Base-by-base conservation (phyloP, 2,797 vertebrate species). In the Neopelma chrysocephalum region DNA sequence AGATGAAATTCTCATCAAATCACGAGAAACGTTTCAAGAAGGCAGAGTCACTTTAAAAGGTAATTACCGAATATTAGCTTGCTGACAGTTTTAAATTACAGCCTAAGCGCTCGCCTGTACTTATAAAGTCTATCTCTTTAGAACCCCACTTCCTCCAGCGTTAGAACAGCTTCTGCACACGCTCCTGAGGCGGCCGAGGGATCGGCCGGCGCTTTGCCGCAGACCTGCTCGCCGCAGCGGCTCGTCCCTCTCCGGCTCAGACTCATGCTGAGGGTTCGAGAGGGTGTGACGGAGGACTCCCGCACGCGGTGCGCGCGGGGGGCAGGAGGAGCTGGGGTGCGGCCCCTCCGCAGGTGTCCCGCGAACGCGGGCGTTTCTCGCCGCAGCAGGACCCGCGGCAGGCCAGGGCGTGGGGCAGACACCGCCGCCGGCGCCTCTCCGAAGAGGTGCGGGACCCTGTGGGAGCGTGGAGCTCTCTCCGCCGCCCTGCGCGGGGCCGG, bases 81-180 rank as follows among this genome's bases (percentile, higher is more conserved):
- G 98, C 96, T 98, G 98, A 98, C 97, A 98, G 97, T 98, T 97
- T 98, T 97, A 97, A 98, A 98, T 98, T 97, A 98, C 97, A 96
- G 91, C 87, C 94, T 75, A 94, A 92, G 93, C 80, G 61, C 79
- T 94, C 87, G 91, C 92, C 93, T 93, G 93, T 90, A 95, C 94
- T 97, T 96, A 95, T 62, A 75, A 91, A 97, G 89, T 94, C 96
- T 97, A 57, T 94, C 87, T 96, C 79, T 93, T 94, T 93, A 76
- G 38, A 77, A 19, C 56, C 77, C 32, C 31, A 61, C 81, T 96
- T 80, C 70, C 88, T 72, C 68, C 72, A 40, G 82, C 47, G 61
- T 82, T 83, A 53, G 86, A 96, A 60, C 56, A 71, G 47, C 80
- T 73, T 57, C 29, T 80, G n/a, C 72, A 15, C 48, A 12, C 3